phyloP scores from a whole-genome alignment of 1,140 invertebrate species.

The Lordiphosa clarofinis region DNA sequence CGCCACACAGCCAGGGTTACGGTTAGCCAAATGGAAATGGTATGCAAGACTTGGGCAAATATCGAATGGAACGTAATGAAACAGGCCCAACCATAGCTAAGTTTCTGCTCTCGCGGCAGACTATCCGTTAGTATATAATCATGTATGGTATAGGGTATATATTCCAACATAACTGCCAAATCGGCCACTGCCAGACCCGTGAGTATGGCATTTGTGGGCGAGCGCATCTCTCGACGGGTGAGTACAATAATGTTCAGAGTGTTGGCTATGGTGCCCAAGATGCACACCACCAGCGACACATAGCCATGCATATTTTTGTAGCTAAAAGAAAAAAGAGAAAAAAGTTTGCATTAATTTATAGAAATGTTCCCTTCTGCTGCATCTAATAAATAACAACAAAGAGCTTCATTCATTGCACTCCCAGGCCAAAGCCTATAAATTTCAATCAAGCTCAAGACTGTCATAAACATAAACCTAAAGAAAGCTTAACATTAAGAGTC shows the following conservation, averaged over 20 bases:
- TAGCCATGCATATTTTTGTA: conserved; percentile 70
- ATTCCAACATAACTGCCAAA: conserved; percentile 94
- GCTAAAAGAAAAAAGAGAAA: conserved; percentile 26
- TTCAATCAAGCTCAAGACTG: neutral
- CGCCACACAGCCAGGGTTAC: conserved; percentile 95
- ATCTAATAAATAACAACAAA: too few species aligned
- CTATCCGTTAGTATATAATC: conserved; percentile 83
- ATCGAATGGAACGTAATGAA: conserved; percentile 91
- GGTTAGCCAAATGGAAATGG: conserved; percentile 94
- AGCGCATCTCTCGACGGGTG: conserved; percentile 91
- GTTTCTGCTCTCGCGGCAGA: conserved; percentile 71
- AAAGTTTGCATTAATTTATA: neutral
- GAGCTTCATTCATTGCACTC: neutral
- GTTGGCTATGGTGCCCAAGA: conserved; percentile 96
- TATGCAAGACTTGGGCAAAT: conserved; percentile 92
- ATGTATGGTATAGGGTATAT: conserved; percentile 92
- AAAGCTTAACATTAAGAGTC: too few species aligned
- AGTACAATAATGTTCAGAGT: conserved; percentile 95
- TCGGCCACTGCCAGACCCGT: conserved; percentile 94
- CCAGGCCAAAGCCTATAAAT: neutral
- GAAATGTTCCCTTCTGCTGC: too few species aligned
- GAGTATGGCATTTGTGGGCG: conserved; percentile 91
- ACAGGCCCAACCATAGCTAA: conserved; percentile 88
- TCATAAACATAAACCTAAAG: neutral
- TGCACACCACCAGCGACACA: conserved; percentile 84